Conservation (phyloP, 2,797 vertebrate genomes). For the Leptodactylus fallax region DNA sequence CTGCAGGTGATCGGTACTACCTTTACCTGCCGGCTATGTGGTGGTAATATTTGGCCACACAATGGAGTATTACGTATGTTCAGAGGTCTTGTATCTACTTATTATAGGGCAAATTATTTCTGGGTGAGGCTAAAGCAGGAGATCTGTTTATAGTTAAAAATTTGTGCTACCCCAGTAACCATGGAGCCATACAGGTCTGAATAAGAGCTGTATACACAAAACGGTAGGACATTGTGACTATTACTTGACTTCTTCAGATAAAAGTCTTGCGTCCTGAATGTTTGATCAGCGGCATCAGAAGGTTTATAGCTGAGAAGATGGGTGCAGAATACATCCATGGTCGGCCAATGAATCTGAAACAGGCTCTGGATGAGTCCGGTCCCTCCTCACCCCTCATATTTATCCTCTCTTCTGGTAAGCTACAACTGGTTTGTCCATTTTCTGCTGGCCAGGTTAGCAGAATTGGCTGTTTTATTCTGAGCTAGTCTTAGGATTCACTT, state of each 20-base stretch:
- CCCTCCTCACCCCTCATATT: conserved; percentile 68
- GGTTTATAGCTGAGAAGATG: conserved; percentile 71
- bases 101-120: too few species aligned
- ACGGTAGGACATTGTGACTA: not conserved
- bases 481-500: too few species aligned
- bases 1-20: not conserved
- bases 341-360: conserved; percentile 66
- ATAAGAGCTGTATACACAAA: too few species aligned
- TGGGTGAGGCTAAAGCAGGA: not conserved
- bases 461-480: too few species aligned
- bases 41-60: not conserved
- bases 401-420: conserved; percentile 64
- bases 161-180: too few species aligned
- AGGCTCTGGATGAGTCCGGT: conserved; percentile 64
- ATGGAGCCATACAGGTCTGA: too few species aligned
- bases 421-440: not conserved
- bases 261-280: conserved; percentile 72
- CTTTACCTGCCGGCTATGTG: not conserved
- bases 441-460: too few species aligned
- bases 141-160: too few species aligned
- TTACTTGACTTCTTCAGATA: conserved; percentile 65
- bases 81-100: not conserved
- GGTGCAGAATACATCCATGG: conserved; percentile 67
- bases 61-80: not conserved
- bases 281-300: conserved; percentile 67